Evolutionary conservation across 2,113 vertebrate genomes (phyloP).

Genomic region (Channa argus): DNA sequence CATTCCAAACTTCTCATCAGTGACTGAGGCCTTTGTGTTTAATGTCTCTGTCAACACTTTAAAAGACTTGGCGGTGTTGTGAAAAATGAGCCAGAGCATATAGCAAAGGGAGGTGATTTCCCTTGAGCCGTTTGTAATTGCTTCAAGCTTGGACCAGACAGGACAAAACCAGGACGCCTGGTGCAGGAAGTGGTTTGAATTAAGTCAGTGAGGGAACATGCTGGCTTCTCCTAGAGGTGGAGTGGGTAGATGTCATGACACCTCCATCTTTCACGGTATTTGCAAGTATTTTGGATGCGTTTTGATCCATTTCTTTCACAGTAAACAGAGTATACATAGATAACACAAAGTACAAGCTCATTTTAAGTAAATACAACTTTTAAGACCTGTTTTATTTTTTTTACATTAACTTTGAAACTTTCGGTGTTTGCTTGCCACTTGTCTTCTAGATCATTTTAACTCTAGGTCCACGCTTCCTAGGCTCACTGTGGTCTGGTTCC

Average conservation of each 20-base stretch:
- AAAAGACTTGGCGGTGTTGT: conserved; percentile 67
- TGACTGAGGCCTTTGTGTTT: conserved; percentile 64
- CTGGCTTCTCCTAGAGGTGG: conserved; percentile 29
- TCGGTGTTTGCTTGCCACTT: conserved; percentile 3
- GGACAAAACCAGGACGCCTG: conserved; percentile 74
- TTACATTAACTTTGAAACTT: not conserved
- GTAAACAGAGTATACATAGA: no score
- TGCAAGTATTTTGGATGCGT: not conserved
- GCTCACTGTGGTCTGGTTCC: conserved; percentile 66
- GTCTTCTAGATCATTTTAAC: conserved; percentile 23
- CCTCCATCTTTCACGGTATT: not conserved
- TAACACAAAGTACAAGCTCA: no score
- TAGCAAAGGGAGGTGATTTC: conserved; percentile 73
- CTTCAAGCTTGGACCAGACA: conserved; percentile 79
- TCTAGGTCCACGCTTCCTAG: conserved; percentile 23
- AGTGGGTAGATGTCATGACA: conserved; percentile 10
- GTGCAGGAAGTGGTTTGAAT: conserved; percentile 76
- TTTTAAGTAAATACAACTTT: no score
- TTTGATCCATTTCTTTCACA: no score
- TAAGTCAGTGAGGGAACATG: conserved; percentile 58
- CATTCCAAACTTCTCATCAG: conserved; percentile 30
- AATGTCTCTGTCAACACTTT: conserved; percentile 78
- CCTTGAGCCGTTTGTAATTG: conserved; percentile 76
- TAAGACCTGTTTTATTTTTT: no score
- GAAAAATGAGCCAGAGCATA: conserved; percentile 74